Evolutionary conservation across 1,140 invertebrate genomes (phyloP), one percentile per base, ranked within the genome.

Genomic region (Oncopodura yosiiana): DNA sequence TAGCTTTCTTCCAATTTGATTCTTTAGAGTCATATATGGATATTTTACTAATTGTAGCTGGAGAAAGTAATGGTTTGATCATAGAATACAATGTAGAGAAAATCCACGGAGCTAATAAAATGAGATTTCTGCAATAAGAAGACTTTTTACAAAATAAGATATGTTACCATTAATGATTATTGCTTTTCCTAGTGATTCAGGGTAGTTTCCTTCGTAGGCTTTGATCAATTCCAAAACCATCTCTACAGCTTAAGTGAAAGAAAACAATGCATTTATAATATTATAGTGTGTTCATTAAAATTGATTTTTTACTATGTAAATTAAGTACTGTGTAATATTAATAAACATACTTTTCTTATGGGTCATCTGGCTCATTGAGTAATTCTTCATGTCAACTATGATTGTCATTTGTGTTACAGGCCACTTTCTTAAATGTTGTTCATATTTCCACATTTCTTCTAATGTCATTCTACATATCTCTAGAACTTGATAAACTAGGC

Each of bases 121-220:
- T 26, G 16, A n/a, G 14, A 23, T n/a, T n/a, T n/a, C n/a, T n/a
- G 9, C 6, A 48, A 6, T 21, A 21, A 26, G 12, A 34, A 36
- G 14, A 14, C 16, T 11, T 36, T 3, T 36, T n/a, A 34, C 16
- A 16, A 19, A 48, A 16, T 16, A 29, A 19, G 14, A 6, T 14
- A 8, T 12, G 9, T 14, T 38, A 55, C 53, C 53, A 32, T 55
- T 55, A 30, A 55, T 55, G 0, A 55, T 29, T 23, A 55, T 36
- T 4, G 53, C 53, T 12, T 26, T 37, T 18, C 44, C 53, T 21
- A 55, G 18, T 24, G 53, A 49, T 34, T 55, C 53, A 0, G 53
- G 53, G 27, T 55, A 55, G 29, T 55, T 38, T 1, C 44, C 53
- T 34, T 55, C 53, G 19, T 55, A 55, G 26, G 49, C 12, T 26